phyloP scores from a whole-genome alignment of 2,113 vertebrate species.

The Gavialis gangeticus region DNA sequence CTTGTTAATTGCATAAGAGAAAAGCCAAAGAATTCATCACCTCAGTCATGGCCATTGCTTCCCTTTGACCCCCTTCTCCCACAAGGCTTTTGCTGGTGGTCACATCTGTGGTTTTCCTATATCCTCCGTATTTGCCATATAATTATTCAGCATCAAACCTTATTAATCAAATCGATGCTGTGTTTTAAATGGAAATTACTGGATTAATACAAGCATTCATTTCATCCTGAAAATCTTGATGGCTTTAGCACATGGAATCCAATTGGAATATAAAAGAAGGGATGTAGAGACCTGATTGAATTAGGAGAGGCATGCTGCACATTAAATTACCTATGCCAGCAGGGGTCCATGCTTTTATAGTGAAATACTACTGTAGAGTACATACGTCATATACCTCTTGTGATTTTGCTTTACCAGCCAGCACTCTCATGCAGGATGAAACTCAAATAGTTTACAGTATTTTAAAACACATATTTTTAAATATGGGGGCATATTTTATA shows the following conservation, averaged over 20 bases:
- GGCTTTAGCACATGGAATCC: constrained; percentile 97
- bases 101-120: constrained; percentile 98
- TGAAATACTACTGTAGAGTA: constrained; percentile 76
- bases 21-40: constrained; percentile 98
- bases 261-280: constrained; percentile 98
- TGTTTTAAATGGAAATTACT: constrained; percentile 99
- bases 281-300: constrained; percentile 96
- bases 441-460: constrained; percentile 20
- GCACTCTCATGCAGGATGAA: constrained; percentile 38
- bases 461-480: constrained; percentile 32
- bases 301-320: constrained; percentile 90
- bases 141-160: constrained; percentile 99
- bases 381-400: constrained; percentile 64
- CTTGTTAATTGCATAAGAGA: constrained; percentile 99
- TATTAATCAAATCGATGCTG: constrained; percentile 99
- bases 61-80: constrained; percentile 96
- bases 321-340: constrained; percentile 91
- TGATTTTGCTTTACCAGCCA: constrained; percentile 63
- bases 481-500: neutral
- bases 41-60: constrained; percentile 99
- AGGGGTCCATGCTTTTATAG: constrained; percentile 84
- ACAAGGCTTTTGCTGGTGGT: constrained; percentile 92
- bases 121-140: constrained; percentile 91
- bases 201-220: constrained; percentile 99
- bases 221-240: constrained; percentile 99